phyloP scores from a whole-genome alignment of 2,888 invertebrate genomes.

The Tenthredo scrophulariae region DNA sequence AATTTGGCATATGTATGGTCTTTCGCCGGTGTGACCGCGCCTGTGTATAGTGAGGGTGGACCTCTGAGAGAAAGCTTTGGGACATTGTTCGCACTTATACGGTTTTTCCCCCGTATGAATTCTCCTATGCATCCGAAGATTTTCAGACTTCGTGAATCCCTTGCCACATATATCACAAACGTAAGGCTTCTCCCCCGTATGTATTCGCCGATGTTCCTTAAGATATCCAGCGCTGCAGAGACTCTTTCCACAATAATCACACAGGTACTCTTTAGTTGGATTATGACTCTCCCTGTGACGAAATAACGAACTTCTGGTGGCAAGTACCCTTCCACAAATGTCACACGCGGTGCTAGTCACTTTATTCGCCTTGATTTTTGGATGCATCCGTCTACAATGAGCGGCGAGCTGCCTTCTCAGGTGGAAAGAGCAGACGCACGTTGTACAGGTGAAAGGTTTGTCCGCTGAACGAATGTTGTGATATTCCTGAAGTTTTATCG shows the following conservation, averaged over 20 bases:
- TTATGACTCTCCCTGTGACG: constrained; percentile 76
- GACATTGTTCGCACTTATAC: constrained; percentile 79
- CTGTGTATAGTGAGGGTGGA: constrained; percentile 80
- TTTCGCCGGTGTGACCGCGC: constrained; percentile 78
- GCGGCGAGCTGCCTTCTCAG: too few relatives aligned
- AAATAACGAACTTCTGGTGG: constrained; percentile 73
- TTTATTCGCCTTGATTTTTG: constrained; percentile 74
- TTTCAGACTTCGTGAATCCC: constrained; percentile 78
- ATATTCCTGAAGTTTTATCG: too few relatives aligned
- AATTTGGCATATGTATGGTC: constrained; percentile 77
- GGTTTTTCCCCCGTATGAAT: constrained; percentile 80
- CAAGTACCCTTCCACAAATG: constrained; percentile 74
- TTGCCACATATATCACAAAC: constrained; percentile 79
- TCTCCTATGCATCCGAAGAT: constrained; percentile 77
- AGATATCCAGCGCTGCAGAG: constrained; percentile 78
- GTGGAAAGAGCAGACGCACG: too few relatives aligned
- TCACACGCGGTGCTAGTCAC: constrained; percentile 75
- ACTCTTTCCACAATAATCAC: constrained; percentile 80
- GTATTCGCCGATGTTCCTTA: constrained; percentile 78
- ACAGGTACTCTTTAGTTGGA: constrained; percentile 76
- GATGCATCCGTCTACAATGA: constrained; percentile 70
- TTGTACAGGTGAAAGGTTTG: too few relatives aligned
- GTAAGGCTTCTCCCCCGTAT: constrained; percentile 81
- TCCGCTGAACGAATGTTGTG: too few relatives aligned
- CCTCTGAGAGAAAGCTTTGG: constrained; percentile 80